Percentiles rank a stretch among this genome's conserved stretches.
Conservation (phyloP, 2,113 vertebrate genomes). For the Reinhardtius hippoglossoides region DNA sequence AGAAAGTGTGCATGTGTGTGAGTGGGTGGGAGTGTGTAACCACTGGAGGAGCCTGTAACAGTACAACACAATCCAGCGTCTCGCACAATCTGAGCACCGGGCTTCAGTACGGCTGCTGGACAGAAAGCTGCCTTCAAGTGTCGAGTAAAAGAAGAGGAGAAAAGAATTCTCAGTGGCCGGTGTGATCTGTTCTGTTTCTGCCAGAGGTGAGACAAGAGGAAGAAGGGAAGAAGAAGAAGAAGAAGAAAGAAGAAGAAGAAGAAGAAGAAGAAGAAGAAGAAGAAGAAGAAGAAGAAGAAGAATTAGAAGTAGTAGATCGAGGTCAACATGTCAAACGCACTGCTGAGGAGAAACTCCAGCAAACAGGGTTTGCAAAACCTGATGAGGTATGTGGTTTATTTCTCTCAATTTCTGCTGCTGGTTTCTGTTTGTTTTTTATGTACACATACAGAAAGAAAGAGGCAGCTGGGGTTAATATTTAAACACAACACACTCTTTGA, state of each 20-base stretch:
- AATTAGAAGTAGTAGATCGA: slow-evolving; percentile 12
- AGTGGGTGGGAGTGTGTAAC: slow-evolving; percentile 15
- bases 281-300: slow-evolving; percentile 19
- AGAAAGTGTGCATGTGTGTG: slow-evolving; percentile 1
- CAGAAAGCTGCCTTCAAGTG: neutral
- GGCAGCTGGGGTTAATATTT: slow-evolving; percentile 43
- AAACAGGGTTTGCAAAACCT: slow-evolving; percentile 89
- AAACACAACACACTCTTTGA: slow-evolving; percentile 5
- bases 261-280: neutral
- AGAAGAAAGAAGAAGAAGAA: slow-evolving; percentile 19
- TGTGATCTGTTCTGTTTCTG: slow-evolving; percentile 35
- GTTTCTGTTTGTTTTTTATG: slow-evolving; percentile 39
- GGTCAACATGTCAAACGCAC: slow-evolving; percentile 75
- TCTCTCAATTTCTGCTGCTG: neutral
- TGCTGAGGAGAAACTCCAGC: slow-evolving; percentile 87
- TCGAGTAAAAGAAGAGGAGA: slow-evolving; percentile 27
- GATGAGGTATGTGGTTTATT: slow-evolving; percentile 80
- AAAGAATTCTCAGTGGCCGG: neutral
- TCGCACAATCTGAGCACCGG: slow-evolving; percentile 7
- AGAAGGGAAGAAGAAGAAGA: slow-evolving; percentile 14
- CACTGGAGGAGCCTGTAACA: slow-evolving; percentile 7
- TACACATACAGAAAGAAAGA: neutral
- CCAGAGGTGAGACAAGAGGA: slow-evolving; percentile 1
- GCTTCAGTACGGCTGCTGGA: slow-evolving; percentile 24
- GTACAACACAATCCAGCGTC: slow-evolving; percentile 11